A percentile compares a stretch with the other conserved stretches of the same genome.
These are phyloP conservation scores for Anastatus disparis DNA, from an alignment of 1,140 invertebrate species.

Conservation along the genomic window DNA sequence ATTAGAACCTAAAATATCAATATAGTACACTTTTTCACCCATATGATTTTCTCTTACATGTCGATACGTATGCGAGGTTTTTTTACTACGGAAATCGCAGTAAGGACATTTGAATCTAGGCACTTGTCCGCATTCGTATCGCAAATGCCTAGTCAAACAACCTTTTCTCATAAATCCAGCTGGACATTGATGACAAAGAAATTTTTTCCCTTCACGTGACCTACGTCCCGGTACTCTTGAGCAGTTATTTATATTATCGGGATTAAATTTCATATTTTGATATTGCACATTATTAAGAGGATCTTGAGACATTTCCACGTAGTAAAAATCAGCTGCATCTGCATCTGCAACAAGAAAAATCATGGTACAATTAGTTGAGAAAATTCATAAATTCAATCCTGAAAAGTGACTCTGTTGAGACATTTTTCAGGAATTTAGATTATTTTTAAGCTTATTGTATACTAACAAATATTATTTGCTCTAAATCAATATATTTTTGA, in stretches of 20 bases:
- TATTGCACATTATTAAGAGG: too few relatives aligned
- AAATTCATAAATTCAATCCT: too few relatives aligned
- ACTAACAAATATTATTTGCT: too few relatives aligned
- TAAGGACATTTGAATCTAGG: constrained; percentile 61
- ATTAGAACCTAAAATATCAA: neutral
- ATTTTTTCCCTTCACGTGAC: neutral
- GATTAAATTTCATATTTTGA: too few relatives aligned
- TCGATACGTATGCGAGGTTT: constrained; percentile 46
- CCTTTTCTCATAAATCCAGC: constrained; percentile 32
- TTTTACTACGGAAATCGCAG: constrained; percentile 51
- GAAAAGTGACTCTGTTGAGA: too few relatives aligned
- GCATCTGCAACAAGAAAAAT: constrained; percentile 8
- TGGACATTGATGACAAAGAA: constrained; percentile 59
- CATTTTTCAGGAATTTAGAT: too few relatives aligned
- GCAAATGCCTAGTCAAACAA: neutral
- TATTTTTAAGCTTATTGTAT: too few relatives aligned
- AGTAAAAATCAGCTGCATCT: neutral
- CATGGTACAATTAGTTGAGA: too few relatives aligned
- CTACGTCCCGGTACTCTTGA: too few relatives aligned
- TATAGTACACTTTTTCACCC: neutral
- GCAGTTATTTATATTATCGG: too few relatives aligned
- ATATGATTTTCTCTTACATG: constrained; percentile 43
- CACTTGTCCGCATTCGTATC: neutral
- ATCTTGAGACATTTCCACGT: neutral
- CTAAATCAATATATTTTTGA: too few relatives aligned